phyloP scores from a whole-genome alignment of 2,113 vertebrate species.

The Emydocephalus ijimae region DNA sequence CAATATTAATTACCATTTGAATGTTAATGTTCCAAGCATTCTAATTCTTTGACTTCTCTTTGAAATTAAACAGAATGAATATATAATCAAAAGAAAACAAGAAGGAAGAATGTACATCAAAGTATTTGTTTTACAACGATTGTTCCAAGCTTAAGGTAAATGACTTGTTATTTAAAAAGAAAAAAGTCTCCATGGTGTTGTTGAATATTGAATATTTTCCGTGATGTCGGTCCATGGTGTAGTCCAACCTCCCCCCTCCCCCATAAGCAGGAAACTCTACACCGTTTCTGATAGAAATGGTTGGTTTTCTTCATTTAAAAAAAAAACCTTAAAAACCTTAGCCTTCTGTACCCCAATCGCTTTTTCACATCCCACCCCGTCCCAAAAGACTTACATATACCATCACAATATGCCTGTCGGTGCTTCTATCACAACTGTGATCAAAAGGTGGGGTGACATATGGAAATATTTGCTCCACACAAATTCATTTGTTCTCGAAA shows the following conservation, averaged over 20 bases:
- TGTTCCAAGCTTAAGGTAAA: background rate
- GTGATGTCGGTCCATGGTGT: background rate
- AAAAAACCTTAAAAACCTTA: conserved; percentile 28
- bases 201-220: background rate
- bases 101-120: background rate
- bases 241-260: no score
- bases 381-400: conserved; percentile 61
- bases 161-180: background rate
- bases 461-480: conserved; percentile 74
- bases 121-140: background rate
- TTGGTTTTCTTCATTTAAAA: background rate
- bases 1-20: background rate
- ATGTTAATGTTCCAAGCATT: background rate
- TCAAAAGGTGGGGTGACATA: conserved; percentile 70
- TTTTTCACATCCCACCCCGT: background rate
- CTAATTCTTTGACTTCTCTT: background rate
- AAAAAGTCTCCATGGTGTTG: background rate
- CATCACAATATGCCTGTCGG: conserved; percentile 58
- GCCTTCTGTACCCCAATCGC: conserved; percentile 24
- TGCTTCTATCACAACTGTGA: conserved; percentile 70
- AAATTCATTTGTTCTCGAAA: conserved; percentile 77
- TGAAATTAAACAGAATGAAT: background rate
- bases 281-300: no score
- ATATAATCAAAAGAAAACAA: background rate
- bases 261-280: no score